Evolutionary conservation across 2,113 vertebrate genomes (phyloP).

Genomic region (Lipotes vexillifer): DNA sequence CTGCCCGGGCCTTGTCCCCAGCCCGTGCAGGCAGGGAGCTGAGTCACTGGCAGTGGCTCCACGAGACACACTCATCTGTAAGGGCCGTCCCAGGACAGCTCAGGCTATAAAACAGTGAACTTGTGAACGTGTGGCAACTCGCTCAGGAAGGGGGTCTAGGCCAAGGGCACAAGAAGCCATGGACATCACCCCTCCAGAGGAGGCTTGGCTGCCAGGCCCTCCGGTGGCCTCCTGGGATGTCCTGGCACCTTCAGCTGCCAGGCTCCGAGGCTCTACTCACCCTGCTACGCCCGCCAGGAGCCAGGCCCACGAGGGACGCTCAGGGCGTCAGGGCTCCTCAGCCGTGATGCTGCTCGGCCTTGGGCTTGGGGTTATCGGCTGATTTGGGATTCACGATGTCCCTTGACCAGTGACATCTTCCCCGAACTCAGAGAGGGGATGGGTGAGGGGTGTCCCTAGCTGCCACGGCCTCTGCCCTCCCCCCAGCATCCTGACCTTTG

Average conservation of each 20-base stretch:
- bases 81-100: not conserved
- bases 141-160: not conserved
- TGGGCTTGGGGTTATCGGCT: fast-evolving
- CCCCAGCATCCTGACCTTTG: not conserved
- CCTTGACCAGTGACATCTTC: not conserved
- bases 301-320: fast-evolving
- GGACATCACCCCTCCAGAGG: fast-evolving
- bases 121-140: fast-evolving
- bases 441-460: not conserved
- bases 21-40: not conserved
- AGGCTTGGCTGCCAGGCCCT: not conserved
- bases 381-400: not conserved
- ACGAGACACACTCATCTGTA: not conserved
- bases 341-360: fast-evolving
- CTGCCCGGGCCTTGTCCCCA: fast-evolving
- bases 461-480: not conserved
- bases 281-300: fast-evolving
- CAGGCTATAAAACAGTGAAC: not conserved
- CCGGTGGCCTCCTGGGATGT: not conserved
- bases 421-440: not conserved
- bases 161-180: fast-evolving
- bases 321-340: fast-evolving
- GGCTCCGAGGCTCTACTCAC: not conserved
- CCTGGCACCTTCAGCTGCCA: not conserved
- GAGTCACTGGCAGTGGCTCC: not conserved